phyloP scores from a whole-genome alignment of 1,140 invertebrate genomes.

The Drosophila pseudoobscura region DNA sequence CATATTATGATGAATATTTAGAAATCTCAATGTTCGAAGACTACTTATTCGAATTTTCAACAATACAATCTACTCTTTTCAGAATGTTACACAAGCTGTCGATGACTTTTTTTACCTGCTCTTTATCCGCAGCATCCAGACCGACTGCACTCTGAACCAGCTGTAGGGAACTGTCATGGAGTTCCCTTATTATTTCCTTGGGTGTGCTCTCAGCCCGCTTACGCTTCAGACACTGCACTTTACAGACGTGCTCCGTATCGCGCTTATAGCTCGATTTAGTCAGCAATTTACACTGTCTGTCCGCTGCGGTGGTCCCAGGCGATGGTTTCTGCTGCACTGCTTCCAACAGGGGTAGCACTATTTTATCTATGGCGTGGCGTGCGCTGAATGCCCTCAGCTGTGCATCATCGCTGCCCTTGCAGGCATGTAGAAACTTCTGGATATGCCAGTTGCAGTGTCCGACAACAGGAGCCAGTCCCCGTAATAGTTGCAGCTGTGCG shows the following conservation, averaged over 20 bases:
- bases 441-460: conserved; percentile 39
- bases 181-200: conserved; percentile 34
- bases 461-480: conserved; percentile 1
- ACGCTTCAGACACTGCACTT: conserved; percentile 2
- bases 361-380: background rate
- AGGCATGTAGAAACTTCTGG: conserved; percentile 42
- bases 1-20: background rate
- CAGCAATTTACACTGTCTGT: background rate
- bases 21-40: too few relatives aligned
- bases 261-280: background rate
- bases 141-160: background rate
- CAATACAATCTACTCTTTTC: background rate
- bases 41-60: too few relatives aligned
- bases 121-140: conserved; percentile 27
- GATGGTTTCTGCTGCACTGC: background rate
- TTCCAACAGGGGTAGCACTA: conserved; percentile 13
- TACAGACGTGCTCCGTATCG: conserved; percentile 1
- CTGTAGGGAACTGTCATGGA: conserved; percentile 15
- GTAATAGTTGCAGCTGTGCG: conserved; percentile 31
- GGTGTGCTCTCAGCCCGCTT: background rate
- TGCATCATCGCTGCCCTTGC: conserved; percentile 15
- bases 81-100: conserved; percentile 20
- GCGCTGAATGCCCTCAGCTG: conserved; percentile 36
- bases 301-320: background rate
- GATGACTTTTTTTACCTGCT: conserved; percentile 23